Evolutionary conservation across 1,140 invertebrate species (phyloP).

Genomic region (Pararge aegeria): DNA sequence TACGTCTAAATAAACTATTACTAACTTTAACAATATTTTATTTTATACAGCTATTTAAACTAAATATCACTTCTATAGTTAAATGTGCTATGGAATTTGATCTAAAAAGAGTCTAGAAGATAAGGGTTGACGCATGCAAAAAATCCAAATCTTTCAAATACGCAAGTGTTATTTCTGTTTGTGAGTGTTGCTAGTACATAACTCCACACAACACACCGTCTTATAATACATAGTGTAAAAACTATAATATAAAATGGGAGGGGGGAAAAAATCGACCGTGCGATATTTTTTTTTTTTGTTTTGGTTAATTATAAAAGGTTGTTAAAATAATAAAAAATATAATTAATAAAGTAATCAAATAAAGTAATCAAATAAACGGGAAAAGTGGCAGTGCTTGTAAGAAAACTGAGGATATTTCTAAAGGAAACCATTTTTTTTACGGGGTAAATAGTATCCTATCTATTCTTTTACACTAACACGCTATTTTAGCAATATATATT

Average conservation of each 20-base stretch:
- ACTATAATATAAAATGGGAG: constrained; percentile 1
- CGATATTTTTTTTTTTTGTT: too few species aligned
- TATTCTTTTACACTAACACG: too few species aligned
- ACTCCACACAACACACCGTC: constrained; percentile 17
- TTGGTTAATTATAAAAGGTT: too few species aligned
- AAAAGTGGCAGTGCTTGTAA: too few species aligned
- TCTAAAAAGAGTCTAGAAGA: constrained; percentile 25
- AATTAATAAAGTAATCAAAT: neutral
- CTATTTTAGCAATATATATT: too few species aligned
- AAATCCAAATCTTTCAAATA: constrained; percentile 15
- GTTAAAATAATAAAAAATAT: too few species aligned
- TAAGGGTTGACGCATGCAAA: constrained; percentile 29
- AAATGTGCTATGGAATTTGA: constrained; percentile 21
- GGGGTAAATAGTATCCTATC: too few species aligned
- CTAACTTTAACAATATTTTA: constrained; percentile 7
- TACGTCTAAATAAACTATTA: constrained; percentile 16
- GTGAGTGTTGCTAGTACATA: constrained; percentile 28
- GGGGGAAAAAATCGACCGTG: too few species aligned
- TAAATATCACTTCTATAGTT: constrained; percentile 5
- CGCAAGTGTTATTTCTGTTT: constrained; percentile 21
- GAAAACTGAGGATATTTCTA: neutral
- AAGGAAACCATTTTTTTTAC: neutral
- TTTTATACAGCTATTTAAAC: constrained; percentile 3
- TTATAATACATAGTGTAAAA: neutral
- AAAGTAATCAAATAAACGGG: too few species aligned